Conservation (phyloP, 2,888 invertebrate species). For the Scaeva pyrastri region DNA sequence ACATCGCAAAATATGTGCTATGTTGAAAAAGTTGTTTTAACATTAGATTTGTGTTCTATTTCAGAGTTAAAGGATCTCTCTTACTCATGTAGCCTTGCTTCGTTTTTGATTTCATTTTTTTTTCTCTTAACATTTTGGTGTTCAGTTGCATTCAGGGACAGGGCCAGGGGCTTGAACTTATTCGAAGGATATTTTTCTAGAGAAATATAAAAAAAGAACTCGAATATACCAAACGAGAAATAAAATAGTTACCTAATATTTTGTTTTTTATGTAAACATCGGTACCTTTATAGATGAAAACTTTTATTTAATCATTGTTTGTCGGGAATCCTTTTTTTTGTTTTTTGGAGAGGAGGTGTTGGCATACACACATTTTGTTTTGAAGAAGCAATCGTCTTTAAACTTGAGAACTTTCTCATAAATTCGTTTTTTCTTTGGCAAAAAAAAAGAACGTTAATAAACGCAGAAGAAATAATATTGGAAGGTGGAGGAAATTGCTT, state of each 20-base stretch:
- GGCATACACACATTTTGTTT: background rate
- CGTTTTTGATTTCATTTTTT: constrained; percentile 12
- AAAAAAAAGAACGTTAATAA: background rate
- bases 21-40: constrained; percentile 63
- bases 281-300: constrained; percentile 46
- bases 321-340: constrained; percentile 18
- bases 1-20: constrained; percentile 44
- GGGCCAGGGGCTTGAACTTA: constrained; percentile 45
- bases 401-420: constrained; percentile 17
- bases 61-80: constrained; percentile 24
- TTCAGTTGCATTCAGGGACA: constrained; percentile 31
- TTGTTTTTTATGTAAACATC: constrained; percentile 51
- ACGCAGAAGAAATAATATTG: background rate
- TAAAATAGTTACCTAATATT: constrained; percentile 23
- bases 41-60: constrained; percentile 67
- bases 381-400: background rate
- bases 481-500: background rate
- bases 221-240: background rate
- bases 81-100: constrained; percentile 28
- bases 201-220: background rate
- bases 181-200: constrained; percentile 38
- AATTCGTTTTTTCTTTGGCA: background rate
- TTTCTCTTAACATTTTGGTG: constrained; percentile 52
- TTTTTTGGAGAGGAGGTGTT: constrained; percentile 25
- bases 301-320: constrained; percentile 63